These are phyloP conservation scores for Diacarnus erythraeanus DNA, from an alignment of 37 sponge, comb jelly and placozoan species.

Conservation along the genomic window DNA sequence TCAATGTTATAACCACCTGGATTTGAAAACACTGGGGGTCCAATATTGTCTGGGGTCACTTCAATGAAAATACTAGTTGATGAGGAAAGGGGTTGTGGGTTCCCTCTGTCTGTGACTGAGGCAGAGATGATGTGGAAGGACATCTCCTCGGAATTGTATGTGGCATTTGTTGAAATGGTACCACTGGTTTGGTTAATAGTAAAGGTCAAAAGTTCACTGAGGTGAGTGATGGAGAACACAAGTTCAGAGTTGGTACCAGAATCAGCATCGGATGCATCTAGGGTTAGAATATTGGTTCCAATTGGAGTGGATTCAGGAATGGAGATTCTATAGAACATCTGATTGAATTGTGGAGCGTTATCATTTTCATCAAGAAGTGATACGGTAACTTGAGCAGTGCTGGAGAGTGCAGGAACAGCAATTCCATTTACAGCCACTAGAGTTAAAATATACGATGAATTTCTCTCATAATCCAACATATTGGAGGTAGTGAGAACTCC, in stretches of 20 bases:
- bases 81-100: slow-evolving; percentile 39
- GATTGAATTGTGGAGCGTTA: slow-evolving; percentile 62
- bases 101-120: slow-evolving; percentile 63
- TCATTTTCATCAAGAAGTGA: slow-evolving; percentile 65
- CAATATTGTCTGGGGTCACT: slow-evolving; percentile 41
- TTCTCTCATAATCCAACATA: slow-evolving; percentile 60
- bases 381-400: slow-evolving; percentile 30
- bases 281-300: slow-evolving; percentile 44
- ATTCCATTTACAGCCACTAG: slow-evolving; percentile 41
- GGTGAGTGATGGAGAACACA: slow-evolving; percentile 47
- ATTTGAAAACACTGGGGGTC: slow-evolving; percentile 57
- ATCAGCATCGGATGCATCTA: slow-evolving; percentile 64
- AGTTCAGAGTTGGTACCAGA: slow-evolving; percentile 69
- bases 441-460: slow-evolving; percentile 9
- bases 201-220: slow-evolving; percentile 42
- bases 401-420: slow-evolving; percentile 11
- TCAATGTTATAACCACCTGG: slow-evolving; percentile 26
- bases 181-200: slow-evolving; percentile 49
- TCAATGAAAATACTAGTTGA: slow-evolving; percentile 38
- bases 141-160: not conserved
- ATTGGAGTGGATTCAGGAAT: slow-evolving; percentile 25
- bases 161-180: slow-evolving; percentile 25
- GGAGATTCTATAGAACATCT: slow-evolving; percentile 26
- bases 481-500: slow-evolving; percentile 36
- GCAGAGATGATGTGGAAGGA: slow-evolving; percentile 27